Percentiles rank a stretch among this genome's conserved stretches.
phyloP scores from a whole-genome alignment of 2,888 invertebrate genomes.

The Campoletis raptor region DNA sequence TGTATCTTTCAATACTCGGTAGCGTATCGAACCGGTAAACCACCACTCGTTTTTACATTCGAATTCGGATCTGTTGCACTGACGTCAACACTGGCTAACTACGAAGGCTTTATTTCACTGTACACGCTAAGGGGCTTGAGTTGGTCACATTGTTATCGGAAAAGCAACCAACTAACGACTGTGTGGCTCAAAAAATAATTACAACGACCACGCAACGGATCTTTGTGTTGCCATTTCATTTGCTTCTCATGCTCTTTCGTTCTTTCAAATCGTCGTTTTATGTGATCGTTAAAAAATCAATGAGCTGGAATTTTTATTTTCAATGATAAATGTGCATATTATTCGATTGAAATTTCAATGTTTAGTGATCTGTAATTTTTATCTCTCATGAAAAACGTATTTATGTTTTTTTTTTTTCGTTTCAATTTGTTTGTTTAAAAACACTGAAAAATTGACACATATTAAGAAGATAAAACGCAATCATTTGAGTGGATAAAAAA shows the following conservation, averaged over 20 bases:
- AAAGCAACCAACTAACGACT: constrained; percentile 13
- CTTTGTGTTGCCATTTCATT: neutral
- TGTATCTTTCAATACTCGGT: neutral
- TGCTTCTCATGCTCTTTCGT: neutral
- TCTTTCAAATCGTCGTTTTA: neutral
- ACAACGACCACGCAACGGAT: neutral
- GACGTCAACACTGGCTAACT: neutral
- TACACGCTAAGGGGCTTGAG: neutral
- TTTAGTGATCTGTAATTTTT: neutral
- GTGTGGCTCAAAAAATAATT: constrained; percentile 17
- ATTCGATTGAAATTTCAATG: neutral
- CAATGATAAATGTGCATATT: neutral
- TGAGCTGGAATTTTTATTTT: neutral
- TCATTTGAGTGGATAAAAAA: too few relatives aligned
- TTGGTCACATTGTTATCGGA: constrained; percentile 27
- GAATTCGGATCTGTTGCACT: constrained; percentile 9
- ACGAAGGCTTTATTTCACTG: constrained; percentile 10
- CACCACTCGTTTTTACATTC: neutral
- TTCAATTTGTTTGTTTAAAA: neutral
- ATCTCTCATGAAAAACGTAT: neutral
- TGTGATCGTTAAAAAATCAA: neutral
- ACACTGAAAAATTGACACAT: neutral
- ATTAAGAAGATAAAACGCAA: neutral
- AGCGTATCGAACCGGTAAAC: constrained; percentile 32
- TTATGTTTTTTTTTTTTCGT: neutral